These are phyloP conservation scores for Biston stratarius DNA, from an alignment of 2,888 invertebrate species.

Conservation along the genomic window DNA sequence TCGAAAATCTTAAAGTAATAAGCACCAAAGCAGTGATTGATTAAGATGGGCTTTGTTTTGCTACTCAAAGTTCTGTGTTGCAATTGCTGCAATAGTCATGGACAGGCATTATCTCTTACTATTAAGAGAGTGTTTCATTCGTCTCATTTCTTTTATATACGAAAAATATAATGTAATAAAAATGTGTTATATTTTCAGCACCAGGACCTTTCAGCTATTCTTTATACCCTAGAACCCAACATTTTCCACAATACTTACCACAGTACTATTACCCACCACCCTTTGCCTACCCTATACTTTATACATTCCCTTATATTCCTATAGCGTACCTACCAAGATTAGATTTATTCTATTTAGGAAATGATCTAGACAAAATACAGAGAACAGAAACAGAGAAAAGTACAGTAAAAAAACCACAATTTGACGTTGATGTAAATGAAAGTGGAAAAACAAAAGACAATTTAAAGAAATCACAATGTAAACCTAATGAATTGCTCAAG, in stretches of 20 bases:
- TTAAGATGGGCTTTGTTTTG: too few species aligned
- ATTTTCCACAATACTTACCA: neutral
- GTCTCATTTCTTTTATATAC: too few species aligned
- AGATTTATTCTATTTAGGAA: neutral
- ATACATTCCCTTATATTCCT: conserved; percentile 9
- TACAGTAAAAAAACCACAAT: neutral
- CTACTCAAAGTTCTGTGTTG: too few species aligned
- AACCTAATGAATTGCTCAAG: too few species aligned
- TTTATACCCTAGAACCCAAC: neutral
- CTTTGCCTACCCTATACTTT: neutral
- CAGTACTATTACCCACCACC: conserved; percentile 4
- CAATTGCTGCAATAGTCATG: too few species aligned
- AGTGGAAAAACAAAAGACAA: too few species aligned
- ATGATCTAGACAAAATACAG: neutral
- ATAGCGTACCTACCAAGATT: neutral
- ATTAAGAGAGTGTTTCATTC: too few species aligned
- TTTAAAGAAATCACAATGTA: neutral
- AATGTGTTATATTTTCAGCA: conserved; percentile 22
- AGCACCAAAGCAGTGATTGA: too few species aligned
- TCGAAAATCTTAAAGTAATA: too few species aligned
- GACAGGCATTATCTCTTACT: too few species aligned
- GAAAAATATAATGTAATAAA: neutral
- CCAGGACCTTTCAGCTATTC: conserved; percentile 4
- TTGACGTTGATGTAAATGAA: neutral
- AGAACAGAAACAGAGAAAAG: neutral